Conservation (phyloP, 2,888 invertebrate genomes). For the Cryptocheilus praepositus region DNA sequence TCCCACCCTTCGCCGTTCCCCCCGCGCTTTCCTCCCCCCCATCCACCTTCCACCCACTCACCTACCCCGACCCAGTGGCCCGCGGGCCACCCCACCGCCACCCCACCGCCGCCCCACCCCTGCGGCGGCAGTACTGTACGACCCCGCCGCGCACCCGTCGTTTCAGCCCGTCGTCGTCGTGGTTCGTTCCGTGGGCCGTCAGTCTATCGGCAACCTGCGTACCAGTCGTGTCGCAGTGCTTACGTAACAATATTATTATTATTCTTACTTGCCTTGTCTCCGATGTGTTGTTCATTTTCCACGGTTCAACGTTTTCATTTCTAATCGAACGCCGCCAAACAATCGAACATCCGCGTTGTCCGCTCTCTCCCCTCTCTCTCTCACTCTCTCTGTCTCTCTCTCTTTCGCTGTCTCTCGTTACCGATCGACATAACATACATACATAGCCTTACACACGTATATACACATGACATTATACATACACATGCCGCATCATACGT, state of each 20-base stretch:
- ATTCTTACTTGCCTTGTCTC: constrained; percentile 41
- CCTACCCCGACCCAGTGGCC: constrained; percentile 53
- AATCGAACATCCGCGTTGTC: constrained; percentile 18
- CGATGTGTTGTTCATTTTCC: constrained; percentile 51
- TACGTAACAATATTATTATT: constrained; percentile 69
- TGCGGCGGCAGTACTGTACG: constrained; percentile 26
- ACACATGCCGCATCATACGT: neutral
- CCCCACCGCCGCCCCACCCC: constrained; percentile 51
- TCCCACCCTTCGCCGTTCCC: constrained; percentile 20
- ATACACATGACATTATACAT: neutral
- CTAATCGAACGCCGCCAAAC: no score
- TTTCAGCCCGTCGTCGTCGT: constrained; percentile 35
- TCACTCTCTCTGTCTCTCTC: constrained; percentile 25
- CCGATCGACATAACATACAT: neutral
- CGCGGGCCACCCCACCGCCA: constrained; percentile 50
- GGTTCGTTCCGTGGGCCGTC: constrained; percentile 58
- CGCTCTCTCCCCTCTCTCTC: constrained; percentile 16
- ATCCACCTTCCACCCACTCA: constrained; percentile 45
- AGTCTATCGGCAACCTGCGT: constrained; percentile 75
- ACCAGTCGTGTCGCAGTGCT: constrained; percentile 72
- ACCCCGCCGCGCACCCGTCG: constrained; percentile 28
- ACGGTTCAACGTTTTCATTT: no score
- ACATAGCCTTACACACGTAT: neutral
- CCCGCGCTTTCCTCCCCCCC: neutral
- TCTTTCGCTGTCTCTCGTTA: constrained; percentile 17